These are phyloP conservation scores for Willisornis vidua DNA, from an alignment of 2,113 vertebrate genomes.

Conservation along the genomic window DNA sequence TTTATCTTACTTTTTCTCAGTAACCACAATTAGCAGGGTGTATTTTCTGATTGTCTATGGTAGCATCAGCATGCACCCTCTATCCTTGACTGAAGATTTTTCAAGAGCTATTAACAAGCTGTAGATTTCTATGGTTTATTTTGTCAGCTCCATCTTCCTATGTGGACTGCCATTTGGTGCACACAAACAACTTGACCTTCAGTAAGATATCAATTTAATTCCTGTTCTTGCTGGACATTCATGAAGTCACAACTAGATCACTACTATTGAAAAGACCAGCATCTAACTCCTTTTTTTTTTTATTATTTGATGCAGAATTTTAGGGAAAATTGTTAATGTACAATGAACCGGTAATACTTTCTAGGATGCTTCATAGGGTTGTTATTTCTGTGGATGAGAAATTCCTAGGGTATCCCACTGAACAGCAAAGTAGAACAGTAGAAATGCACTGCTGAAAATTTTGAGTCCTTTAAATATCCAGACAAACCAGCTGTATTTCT, in stretches of 20 bases:
- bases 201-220: not conserved
- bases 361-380: not conserved
- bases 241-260: fast-evolving
- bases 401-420: not conserved
- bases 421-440: not conserved
- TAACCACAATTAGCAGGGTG: not conserved
- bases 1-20: not conserved
- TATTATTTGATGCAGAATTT: not conserved
- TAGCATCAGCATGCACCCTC: not conserved
- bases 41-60: not conserved
- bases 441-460: not conserved
- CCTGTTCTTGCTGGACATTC: not conserved
- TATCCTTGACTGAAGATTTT: not conserved
- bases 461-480: not conserved
- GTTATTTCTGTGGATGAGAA: not conserved
- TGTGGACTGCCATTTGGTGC: not conserved
- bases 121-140: not conserved
- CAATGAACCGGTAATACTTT: not conserved
- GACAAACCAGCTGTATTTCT: not conserved
- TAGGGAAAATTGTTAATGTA: not conserved
- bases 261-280: not conserved
- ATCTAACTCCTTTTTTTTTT: not conserved
- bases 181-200: not conserved
- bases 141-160: not conserved
- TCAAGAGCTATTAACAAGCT: not conserved